Evolutionary conservation across 2,888 invertebrate species (phyloP).

Genomic region (Dendrolimus pini): DNA sequence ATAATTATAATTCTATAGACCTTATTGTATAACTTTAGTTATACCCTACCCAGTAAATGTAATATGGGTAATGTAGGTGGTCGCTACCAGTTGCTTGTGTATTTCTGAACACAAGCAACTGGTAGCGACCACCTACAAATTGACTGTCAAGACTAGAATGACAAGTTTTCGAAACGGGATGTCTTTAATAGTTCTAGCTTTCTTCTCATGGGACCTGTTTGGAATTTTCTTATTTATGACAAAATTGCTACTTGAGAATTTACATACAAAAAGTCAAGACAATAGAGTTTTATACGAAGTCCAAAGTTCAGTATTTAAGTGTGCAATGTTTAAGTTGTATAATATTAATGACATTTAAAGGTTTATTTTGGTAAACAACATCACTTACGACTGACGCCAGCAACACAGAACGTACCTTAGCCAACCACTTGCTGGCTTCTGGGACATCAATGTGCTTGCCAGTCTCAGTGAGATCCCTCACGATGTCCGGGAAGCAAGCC

Average conservation of each 20-base stretch:
- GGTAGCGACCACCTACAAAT: no score
- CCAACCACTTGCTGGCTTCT: slow-evolving; percentile 87
- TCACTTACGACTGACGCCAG: slow-evolving; percentile 36
- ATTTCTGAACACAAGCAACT: no score
- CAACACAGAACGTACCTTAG: slow-evolving; percentile 77
- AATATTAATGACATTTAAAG: neutral
- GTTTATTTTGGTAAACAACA: slow-evolving; percentile 7
- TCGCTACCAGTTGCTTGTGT: no score
- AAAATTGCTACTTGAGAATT: neutral
- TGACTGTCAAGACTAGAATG: neutral
- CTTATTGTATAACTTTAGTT: no score
- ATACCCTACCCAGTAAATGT: no score
- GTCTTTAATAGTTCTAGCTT: neutral
- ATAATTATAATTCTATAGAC: no score
- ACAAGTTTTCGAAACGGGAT: neutral
- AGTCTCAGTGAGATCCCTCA: slow-evolving; percentile 87
- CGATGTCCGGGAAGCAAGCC: slow-evolving; percentile 91
- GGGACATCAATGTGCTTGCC: slow-evolving; percentile 85
- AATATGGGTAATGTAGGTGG: no score
- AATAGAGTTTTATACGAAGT: neutral
- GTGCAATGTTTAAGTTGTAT: neutral
- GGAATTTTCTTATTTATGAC: neutral
- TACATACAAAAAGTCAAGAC: no score
- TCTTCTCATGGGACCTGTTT: neutral
- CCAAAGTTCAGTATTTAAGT: neutral